These are phyloP conservation scores for Cheilosia urbana DNA, from an alignment of 2,888 invertebrate species.

Conservation along the genomic window DNA sequence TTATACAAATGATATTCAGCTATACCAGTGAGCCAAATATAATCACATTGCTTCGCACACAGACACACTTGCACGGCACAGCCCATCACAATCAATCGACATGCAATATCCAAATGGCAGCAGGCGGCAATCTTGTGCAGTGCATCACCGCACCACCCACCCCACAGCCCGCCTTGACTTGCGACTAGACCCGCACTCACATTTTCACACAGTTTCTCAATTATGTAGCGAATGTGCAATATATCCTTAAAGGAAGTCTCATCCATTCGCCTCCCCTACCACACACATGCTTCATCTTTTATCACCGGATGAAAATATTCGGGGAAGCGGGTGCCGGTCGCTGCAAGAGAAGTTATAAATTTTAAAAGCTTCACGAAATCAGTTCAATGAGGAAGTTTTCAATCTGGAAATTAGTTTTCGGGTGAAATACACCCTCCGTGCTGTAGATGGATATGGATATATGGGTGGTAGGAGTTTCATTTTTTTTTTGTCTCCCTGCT, in stretches of 20 bases:
- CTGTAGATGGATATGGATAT: neutral
- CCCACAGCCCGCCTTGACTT: slow-evolving; percentile 3
- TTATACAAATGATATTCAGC: slow-evolving; percentile 49
- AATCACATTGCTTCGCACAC: slow-evolving; percentile 54
- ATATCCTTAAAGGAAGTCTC: slow-evolving; percentile 72
- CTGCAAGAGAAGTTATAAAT: slow-evolving; percentile 76
- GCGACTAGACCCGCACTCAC: slow-evolving; percentile 17
- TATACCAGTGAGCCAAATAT: slow-evolving; percentile 49
- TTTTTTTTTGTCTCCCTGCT: slow-evolving; percentile 12
- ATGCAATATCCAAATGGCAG: slow-evolving; percentile 75
- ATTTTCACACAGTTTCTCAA: slow-evolving; percentile 69
- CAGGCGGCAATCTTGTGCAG: slow-evolving; percentile 66
- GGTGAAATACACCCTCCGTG: slow-evolving; percentile 56
- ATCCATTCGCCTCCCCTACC: slow-evolving; percentile 57
- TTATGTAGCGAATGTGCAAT: slow-evolving; percentile 74
- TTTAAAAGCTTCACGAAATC: slow-evolving; percentile 77
- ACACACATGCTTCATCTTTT: slow-evolving; percentile 64
- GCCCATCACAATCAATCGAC: slow-evolving; percentile 57
- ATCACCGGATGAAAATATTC: slow-evolving; percentile 61
- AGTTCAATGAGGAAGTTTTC: slow-evolving; percentile 77
- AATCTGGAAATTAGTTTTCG: slow-evolving; percentile 77
- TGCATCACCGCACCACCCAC: slow-evolving; percentile 50
- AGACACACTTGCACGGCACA: slow-evolving; percentile 14
- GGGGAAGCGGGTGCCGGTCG: neutral
- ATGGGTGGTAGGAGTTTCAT: neutral